These are phyloP conservation scores for Okapia johnstoni DNA, from an alignment of 2,113 vertebrate genomes.

Conservation along the genomic window DNA sequence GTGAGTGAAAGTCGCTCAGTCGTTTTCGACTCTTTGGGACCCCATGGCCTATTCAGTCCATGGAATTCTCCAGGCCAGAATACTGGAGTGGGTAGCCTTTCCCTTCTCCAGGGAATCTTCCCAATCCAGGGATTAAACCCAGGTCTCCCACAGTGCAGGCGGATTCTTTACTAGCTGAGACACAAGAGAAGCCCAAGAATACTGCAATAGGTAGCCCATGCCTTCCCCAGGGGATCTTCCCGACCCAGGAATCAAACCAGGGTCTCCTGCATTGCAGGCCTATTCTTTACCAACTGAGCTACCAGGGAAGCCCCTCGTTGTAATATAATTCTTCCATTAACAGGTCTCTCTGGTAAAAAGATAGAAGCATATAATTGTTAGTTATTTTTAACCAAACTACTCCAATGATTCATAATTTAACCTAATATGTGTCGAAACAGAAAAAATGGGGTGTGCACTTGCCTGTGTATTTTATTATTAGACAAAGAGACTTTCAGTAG, in stretches of 20 bases:
- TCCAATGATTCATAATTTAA: background rate
- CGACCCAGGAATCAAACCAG: background rate
- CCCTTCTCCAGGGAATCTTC: background rate
- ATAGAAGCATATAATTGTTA: background rate
- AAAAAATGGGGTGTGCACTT: background rate
- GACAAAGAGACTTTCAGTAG: background rate
- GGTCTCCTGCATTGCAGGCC: background rate
- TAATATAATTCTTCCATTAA: background rate
- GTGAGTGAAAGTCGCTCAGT: fast-evolving
- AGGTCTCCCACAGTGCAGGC: too few relatives aligned
- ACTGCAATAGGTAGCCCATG: too few relatives aligned
- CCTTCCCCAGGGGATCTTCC: background rate
- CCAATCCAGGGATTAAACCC: too few relatives aligned
- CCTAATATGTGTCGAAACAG: background rate
- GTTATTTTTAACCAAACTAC: background rate
- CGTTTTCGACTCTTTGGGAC: fast-evolving
- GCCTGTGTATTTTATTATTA: background rate
- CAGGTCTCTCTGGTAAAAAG: background rate
- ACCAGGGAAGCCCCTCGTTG: background rate
- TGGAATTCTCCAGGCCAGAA: background rate
- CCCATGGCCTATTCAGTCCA: background rate
- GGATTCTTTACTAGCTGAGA: too few relatives aligned
- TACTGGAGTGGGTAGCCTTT: background rate
- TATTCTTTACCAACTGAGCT: background rate
- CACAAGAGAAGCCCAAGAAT: too few relatives aligned